These are phyloP conservation scores for Brienomyrus brachyistius DNA, from an alignment of 2,113 vertebrate species.

Conservation along the genomic window DNA sequence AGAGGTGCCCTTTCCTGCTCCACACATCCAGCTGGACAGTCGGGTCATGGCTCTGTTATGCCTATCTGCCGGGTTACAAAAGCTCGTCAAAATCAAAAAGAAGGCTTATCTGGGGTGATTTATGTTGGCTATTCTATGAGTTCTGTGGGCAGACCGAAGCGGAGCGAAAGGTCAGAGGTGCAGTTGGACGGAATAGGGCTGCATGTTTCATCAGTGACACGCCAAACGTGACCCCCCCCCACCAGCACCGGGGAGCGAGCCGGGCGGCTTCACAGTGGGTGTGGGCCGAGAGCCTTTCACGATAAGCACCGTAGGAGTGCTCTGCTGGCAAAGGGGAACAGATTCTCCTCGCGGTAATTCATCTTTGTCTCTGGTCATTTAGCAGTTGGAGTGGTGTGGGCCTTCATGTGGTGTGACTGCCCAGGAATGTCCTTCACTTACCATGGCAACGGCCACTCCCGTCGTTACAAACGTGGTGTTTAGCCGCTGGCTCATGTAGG, in stretches of 20 bases:
- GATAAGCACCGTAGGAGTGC: not conserved
- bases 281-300: not conserved
- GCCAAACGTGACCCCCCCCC: too few relatives aligned
- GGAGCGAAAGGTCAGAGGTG: not conserved
- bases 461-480: not conserved
- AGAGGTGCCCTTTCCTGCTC: conserved; percentile 22
- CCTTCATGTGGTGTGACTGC: not conserved
- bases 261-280: not conserved
- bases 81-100: not conserved
- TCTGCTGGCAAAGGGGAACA: not conserved
- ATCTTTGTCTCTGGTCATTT: not conserved
- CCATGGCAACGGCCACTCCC: not conserved
- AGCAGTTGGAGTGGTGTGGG: not conserved
- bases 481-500: not conserved
- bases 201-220: not conserved
- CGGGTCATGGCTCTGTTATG: conserved; percentile 46
- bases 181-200: not conserved
- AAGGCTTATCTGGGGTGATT: not conserved
- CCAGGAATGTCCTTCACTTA: not conserved
- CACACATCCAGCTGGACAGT: conserved; percentile 25
- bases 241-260: not conserved
- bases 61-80: not conserved
- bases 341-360: not conserved
- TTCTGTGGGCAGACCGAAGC: not conserved
- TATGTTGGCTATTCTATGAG: not conserved